Base-by-base conservation (phyloP, 2,797 vertebrate genomes). In the Hipposideros larvatus region DNA sequence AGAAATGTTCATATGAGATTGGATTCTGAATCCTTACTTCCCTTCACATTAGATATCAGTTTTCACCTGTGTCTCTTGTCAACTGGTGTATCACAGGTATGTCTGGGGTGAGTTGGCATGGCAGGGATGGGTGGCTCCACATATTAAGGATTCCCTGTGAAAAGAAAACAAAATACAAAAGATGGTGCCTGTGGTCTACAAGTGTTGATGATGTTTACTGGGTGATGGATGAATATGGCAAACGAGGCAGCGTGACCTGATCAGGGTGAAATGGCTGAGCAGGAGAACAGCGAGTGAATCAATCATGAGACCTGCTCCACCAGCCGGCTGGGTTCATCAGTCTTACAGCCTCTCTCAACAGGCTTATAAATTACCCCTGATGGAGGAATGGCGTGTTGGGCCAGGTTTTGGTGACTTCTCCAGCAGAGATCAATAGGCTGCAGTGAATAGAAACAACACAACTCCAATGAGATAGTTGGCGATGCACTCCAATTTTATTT, bases 181-280 rank as follows among this genome's bases (percentile, higher is more conserved):
- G 97, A 93, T 87, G 82, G 93, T 91, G 90, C 95, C 95, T 43
- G 77, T 34, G 96, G 97, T 90, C 94, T 88, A 79, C 61, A 63
- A 37, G 96, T 43, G 96, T 96, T 98, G 98, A 98, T 96, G 98
- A 97, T 98, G 98, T 98, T 98, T 98, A 96, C 98, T 75, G 95
- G 88, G 95, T 98, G 98, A 98, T 98, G 98, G 98, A 98, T 98
- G 98, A 97, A 95, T 90, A 95, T 92, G 96, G 98, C 65, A 87
- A 97, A 95, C 0, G 53, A 93, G 90, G 93, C 75, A 87, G 97
- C 0, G 6, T 90, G 94, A 96, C 93, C 97, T 97, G 97, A 98
- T 95, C 96, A 97, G 98, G 98, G 98, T 97, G 96, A 97, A 97
- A 97, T 96, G 97, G 97, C 98, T 98, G 97, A 98, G 98, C 97